phyloP scores from a whole-genome alignment of 2,113 vertebrate genomes.

The Pagrus major region DNA sequence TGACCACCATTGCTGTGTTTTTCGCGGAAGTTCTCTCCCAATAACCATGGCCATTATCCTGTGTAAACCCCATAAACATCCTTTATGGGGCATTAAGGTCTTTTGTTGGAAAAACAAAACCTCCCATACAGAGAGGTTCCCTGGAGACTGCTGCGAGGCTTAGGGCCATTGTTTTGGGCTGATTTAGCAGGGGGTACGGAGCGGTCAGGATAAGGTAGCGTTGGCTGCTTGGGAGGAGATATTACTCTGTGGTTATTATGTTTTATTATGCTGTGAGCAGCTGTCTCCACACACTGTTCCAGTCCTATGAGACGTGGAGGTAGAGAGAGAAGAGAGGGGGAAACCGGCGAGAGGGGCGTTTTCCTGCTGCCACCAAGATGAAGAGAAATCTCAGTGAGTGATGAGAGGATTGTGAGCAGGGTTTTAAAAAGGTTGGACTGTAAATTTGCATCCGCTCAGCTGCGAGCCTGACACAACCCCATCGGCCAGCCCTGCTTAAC shows the following conservation, averaged over 20 bases:
- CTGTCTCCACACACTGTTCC: conserved; percentile 28
- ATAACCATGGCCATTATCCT: conserved; percentile 67
- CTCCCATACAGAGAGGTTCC: conserved; percentile 54
- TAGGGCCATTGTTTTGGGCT: conserved; percentile 63
- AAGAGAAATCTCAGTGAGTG: conserved; percentile 19
- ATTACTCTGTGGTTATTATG: conserved; percentile 48
- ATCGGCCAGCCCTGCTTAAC: conserved; percentile 38
- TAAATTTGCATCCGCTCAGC: conserved; percentile 55
- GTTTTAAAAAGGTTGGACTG: conserved; percentile 39
- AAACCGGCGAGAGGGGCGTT: not conserved
- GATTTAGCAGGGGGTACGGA: conserved; percentile 57
- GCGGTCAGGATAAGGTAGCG: conserved; percentile 51
- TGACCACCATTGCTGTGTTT: conserved; percentile 35
- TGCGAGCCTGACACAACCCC: conserved; percentile 15
- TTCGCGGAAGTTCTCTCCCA: conserved; percentile 49
- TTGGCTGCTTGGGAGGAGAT: conserved; percentile 51
- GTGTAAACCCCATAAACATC: conserved; percentile 72
- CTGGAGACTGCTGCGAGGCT: conserved; percentile 56
- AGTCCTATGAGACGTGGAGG: conserved; percentile 33
- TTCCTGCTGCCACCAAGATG: conserved; percentile 4
- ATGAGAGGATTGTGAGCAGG: conserved; percentile 15
- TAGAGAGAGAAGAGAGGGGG: conserved; percentile 6
- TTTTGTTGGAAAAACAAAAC: conserved; percentile 73
- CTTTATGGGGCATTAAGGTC: conserved; percentile 67
- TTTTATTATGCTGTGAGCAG: conserved; percentile 58